phyloP scores from a whole-genome alignment of 2,888 invertebrate species.

The Stictocephala bisonia region DNA sequence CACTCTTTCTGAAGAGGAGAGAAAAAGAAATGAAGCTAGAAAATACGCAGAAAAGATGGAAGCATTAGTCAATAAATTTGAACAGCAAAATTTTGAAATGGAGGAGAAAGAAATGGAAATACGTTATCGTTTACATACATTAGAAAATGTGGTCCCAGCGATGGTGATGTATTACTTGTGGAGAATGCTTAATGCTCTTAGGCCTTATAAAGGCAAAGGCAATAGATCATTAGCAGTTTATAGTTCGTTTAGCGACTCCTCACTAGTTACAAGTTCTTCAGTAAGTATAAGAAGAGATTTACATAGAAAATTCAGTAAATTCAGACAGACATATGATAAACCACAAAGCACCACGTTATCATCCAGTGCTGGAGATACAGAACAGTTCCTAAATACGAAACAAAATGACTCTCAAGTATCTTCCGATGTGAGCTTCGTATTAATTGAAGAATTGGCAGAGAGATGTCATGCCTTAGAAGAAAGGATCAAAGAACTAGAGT shows the following conservation, averaged over 20 bases:
- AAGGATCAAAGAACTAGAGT: conserved; percentile 73
- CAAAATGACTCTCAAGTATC: background rate
- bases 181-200: conserved; percentile 51
- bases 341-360: background rate
- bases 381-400: conserved; percentile 13
- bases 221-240: background rate
- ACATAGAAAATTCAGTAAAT: background rate
- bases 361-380: background rate
- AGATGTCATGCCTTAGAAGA: conserved; percentile 67
- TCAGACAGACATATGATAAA: background rate
- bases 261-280: background rate
- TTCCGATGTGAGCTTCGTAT: background rate
- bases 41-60: conserved; percentile 62
- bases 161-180: conserved; percentile 70
- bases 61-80: conserved; percentile 68
- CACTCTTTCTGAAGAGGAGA: conserved; percentile 56
- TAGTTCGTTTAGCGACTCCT: background rate
- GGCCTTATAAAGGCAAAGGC: conserved; percentile 20
- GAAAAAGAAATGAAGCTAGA: conserved; percentile 59
- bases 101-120: conserved; percentile 69
- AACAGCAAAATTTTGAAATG: conserved; percentile 68
- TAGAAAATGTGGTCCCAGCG: conserved; percentile 73
- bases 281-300: too few relatives aligned
- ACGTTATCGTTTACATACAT: conserved; percentile 68
- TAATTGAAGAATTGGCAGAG: conserved; percentile 27